phyloP scores from a whole-genome alignment of 2,113 vertebrate species.

The Capricornis sumatraensis region DNA sequence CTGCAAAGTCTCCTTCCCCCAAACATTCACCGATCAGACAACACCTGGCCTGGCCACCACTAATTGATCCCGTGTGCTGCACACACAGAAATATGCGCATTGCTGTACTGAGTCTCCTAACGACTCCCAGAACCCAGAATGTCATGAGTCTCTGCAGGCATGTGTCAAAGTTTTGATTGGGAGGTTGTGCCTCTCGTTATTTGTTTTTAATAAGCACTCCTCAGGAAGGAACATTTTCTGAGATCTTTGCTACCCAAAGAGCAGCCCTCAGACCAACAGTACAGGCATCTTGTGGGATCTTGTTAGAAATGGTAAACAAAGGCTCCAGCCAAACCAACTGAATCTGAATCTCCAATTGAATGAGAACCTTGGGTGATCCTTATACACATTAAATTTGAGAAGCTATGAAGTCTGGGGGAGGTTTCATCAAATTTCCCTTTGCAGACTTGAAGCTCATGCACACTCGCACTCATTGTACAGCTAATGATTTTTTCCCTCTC shows the following conservation, averaged over 20 bases:
- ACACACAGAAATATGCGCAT: background rate
- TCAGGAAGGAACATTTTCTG: constrained; percentile 23
- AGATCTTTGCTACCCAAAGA: background rate
- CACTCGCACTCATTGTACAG: background rate
- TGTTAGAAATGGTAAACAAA: background rate
- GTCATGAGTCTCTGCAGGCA: background rate
- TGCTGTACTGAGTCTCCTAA: background rate
- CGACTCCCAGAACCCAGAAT: constrained; percentile 44
- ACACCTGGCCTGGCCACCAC: background rate
- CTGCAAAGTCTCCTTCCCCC: constrained; percentile 31
- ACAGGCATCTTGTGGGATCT: background rate
- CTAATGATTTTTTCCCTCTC: background rate
- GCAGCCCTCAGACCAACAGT: background rate
- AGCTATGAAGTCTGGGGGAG: background rate
- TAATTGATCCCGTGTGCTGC: background rate
- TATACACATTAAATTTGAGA: background rate
- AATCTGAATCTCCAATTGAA: background rate
- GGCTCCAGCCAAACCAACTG: background rate
- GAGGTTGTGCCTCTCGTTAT: constrained; percentile 22
- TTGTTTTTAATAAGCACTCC: constrained; percentile 43
- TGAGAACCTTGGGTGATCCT: background rate
- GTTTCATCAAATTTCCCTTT: background rate
- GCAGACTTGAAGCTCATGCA: background rate
- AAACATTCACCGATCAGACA: background rate
- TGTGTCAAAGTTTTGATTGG: constrained; percentile 13